Conservation (phyloP, 2,113 vertebrate genomes). For the Galeopterus variegatus region DNA sequence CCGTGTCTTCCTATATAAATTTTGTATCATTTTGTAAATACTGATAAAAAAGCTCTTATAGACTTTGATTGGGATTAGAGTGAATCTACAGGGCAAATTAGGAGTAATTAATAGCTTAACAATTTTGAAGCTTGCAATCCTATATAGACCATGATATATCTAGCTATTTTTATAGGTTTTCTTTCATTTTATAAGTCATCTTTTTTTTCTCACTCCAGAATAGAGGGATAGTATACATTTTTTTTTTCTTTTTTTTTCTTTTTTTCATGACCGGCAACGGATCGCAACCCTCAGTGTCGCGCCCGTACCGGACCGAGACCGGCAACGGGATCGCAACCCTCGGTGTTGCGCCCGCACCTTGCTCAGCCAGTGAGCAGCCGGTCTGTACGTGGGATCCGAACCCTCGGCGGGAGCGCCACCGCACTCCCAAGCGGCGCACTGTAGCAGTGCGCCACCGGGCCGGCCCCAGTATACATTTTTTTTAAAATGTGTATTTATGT, state of each 20-base stretch:
- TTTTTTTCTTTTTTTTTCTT: no score
- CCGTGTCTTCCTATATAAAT: neutral
- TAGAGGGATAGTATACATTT: neutral
- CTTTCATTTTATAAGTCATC: neutral
- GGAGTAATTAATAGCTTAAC: neutral
- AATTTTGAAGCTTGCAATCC: neutral
- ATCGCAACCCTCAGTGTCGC: no score
- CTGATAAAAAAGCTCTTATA: neutral
- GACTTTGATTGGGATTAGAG: neutral
- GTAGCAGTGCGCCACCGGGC: no score
- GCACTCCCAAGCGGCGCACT: no score
- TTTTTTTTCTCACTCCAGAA: neutral
- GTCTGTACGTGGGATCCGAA: no score
- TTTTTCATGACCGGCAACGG: no score
- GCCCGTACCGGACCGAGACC: no score
- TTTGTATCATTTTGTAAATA: neutral
- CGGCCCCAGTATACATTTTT: neutral
- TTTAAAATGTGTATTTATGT: neutral
- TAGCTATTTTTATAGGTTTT: neutral
- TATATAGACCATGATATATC: no score
- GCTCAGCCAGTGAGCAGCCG: no score
- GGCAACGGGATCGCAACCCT: no score
- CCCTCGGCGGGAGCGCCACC: no score
- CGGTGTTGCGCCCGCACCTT: no score
- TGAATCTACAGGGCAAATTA: neutral